These are phyloP conservation scores for Epsilonema sp. DNA, from an alignment of 2,888 invertebrate genomes.

Conservation along the genomic window DNA sequence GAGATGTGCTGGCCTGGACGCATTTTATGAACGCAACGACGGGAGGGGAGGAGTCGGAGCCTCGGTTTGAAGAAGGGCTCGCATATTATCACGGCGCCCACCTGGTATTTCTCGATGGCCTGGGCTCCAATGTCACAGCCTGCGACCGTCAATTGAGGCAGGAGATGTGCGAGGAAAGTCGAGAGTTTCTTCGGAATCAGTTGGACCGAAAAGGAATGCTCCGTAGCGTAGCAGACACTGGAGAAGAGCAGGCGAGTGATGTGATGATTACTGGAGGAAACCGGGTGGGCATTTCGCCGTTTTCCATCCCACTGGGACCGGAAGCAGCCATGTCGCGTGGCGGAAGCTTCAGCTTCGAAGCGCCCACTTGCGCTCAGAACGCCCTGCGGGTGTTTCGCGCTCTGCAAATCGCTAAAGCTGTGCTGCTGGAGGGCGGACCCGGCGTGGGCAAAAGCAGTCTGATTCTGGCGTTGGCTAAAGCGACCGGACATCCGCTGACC, in stretches of 20 bases:
- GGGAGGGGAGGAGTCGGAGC: constrained; percentile 15
- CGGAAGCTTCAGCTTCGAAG: constrained; percentile 23
- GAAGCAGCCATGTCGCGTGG: no score
- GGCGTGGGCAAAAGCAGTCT: constrained; percentile 95
- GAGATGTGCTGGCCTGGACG: constrained; percentile 80
- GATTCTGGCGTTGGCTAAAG: constrained; percentile 65
- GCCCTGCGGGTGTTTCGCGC: constrained; percentile 63
- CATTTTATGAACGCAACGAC: constrained; percentile 50
- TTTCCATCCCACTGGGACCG: no score
- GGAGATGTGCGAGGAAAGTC: no score
- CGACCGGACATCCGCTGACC: constrained; percentile 59
- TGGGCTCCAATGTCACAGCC: constrained; percentile 46
- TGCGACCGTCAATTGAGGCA: no score
- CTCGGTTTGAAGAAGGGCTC: no score
- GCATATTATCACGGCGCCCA: constrained; percentile 73
- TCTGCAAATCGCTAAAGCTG: constrained; percentile 53
- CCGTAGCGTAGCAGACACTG: no score
- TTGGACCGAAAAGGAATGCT: no score
- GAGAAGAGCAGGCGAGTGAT: no score
- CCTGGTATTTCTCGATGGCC: constrained; percentile 69
- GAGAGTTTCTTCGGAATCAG: no score
- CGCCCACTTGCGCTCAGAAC: constrained; percentile 44
- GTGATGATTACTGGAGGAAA: no score
- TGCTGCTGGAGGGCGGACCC: constrained; percentile 76
- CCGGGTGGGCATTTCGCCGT: no score